These are phyloP conservation scores for Archocentrus centrarchus DNA, from an alignment of 2,113 vertebrate species.

Conservation along the genomic window DNA sequence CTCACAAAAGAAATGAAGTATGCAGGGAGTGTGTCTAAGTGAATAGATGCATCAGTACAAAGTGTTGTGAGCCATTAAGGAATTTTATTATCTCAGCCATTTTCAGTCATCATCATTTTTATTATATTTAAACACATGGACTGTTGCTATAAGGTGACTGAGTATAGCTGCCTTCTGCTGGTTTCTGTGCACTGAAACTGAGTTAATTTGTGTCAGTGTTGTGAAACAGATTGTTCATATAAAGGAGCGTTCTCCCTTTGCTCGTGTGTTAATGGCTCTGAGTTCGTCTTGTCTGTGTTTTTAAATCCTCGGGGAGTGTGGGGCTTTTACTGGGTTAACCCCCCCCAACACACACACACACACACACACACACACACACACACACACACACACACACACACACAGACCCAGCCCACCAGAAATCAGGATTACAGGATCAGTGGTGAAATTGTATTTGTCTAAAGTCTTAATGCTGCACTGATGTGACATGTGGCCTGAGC, in stretches of 20 bases:
- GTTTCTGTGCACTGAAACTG: background rate
- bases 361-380: background rate
- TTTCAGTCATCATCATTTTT: background rate
- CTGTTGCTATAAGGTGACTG: background rate
- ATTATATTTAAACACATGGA: conserved; percentile 23
- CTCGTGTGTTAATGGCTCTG: background rate
- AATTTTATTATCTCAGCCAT: conserved; percentile 39
- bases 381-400: background rate
- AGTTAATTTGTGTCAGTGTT: background rate
- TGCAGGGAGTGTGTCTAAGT: background rate
- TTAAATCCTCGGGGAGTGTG: conserved; percentile 31
- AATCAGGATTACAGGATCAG: conserved; percentile 58
- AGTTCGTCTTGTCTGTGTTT: conserved; percentile 16
- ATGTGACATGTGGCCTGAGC: conserved; percentile 33
- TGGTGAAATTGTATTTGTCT: conserved; percentile 61
- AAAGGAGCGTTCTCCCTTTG: background rate
- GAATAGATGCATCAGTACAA: background rate
- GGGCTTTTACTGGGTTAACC: conserved; percentile 53
- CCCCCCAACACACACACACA: background rate
- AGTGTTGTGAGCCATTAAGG: conserved; percentile 39
- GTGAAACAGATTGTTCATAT: background rate
- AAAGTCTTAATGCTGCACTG: conserved; percentile 56
- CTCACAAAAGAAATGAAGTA: background rate
- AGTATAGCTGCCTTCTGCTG: background rate
- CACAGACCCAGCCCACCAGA: background rate